Percentiles rank a stretch among this genome's conserved stretches.
Conservation (phyloP, 2,113 vertebrate genomes). For the Phoxinus phoxinus region DNA sequence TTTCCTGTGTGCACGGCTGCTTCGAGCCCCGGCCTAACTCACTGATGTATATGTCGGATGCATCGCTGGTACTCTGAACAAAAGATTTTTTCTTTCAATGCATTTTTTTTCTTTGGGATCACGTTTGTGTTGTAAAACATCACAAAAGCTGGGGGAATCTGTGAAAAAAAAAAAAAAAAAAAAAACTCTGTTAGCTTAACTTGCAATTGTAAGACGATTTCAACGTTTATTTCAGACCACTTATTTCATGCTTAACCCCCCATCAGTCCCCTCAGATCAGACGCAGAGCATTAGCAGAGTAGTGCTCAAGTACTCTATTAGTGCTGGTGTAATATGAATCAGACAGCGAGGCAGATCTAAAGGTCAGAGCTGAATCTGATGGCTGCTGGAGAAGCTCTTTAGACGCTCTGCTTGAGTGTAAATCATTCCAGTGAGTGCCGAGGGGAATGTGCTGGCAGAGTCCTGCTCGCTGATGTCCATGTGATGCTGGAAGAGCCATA, state of each 20-base stretch:
- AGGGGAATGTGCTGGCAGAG: slow-evolving; percentile 33
- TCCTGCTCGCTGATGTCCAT: background rate
- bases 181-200: background rate
- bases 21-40: slow-evolving; percentile 64
- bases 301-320: slow-evolving; percentile 46
- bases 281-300: slow-evolving; percentile 27
- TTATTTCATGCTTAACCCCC: slow-evolving; percentile 25
- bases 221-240: slow-evolving; percentile 23
- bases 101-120: background rate
- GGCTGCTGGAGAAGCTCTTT: slow-evolving; percentile 68
- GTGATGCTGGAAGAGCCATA: slow-evolving; percentile 13
- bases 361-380: slow-evolving; percentile 67
- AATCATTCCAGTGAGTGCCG: slow-evolving; percentile 31
- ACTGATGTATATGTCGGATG: slow-evolving; percentile 57
- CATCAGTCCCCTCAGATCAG: slow-evolving; percentile 10
- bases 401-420: slow-evolving; percentile 55
- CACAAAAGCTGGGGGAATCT: background rate
- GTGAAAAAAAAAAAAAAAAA: background rate
- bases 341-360: slow-evolving; percentile 72
- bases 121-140: slow-evolving; percentile 6
- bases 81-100: slow-evolving; percentile 28
- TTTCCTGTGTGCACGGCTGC: slow-evolving; percentile 64
- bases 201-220: background rate
- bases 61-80: slow-evolving; percentile 48
- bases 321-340: slow-evolving; percentile 63